These are phyloP conservation scores for Drosophila melanica DNA, from an alignment of 1,140 invertebrate species.

Conservation along the genomic window DNA sequence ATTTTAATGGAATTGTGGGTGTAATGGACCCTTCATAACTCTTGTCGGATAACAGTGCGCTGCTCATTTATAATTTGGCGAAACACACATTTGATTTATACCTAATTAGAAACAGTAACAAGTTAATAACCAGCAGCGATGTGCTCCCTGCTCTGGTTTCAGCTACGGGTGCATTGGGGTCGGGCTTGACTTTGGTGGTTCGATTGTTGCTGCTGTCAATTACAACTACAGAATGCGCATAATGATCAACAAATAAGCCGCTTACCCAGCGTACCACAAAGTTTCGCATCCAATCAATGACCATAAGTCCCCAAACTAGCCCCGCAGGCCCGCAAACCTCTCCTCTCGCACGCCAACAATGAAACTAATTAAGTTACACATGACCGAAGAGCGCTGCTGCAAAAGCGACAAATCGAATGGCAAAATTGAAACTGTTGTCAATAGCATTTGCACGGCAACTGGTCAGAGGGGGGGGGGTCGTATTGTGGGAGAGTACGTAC, in stretches of 20 bases:
- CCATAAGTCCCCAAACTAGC: constrained; percentile 16
- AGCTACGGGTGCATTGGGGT: neutral
- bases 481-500: neutral
- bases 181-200: neutral
- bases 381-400: constrained; percentile 36
- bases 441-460: constrained; percentile 1
- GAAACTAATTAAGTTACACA: constrained; percentile 62
- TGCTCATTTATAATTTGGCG: constrained; percentile 3
- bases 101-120: constrained; percentile 51
- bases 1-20: neutral
- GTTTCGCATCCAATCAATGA: constrained; percentile 35
- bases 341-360: constrained; percentile 47
- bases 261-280: constrained; percentile 23
- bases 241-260: constrained; percentile 48
- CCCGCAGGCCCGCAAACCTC: neutral
- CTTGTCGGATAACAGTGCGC: neutral
- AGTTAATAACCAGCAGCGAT: constrained; percentile 49
- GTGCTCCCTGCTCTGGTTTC: neutral
- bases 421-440: constrained; percentile 41
- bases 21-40: too few species aligned
- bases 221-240: constrained; percentile 34
- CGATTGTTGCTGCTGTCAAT: constrained; percentile 20
- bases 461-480: neutral
- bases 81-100: constrained; percentile 44
- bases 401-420: constrained; percentile 40